A percentile compares a stretch with the other conserved stretches of the same genome.
Conservation (phyloP, 2,797 vertebrate species). For the Urophycis tenuis region DNA sequence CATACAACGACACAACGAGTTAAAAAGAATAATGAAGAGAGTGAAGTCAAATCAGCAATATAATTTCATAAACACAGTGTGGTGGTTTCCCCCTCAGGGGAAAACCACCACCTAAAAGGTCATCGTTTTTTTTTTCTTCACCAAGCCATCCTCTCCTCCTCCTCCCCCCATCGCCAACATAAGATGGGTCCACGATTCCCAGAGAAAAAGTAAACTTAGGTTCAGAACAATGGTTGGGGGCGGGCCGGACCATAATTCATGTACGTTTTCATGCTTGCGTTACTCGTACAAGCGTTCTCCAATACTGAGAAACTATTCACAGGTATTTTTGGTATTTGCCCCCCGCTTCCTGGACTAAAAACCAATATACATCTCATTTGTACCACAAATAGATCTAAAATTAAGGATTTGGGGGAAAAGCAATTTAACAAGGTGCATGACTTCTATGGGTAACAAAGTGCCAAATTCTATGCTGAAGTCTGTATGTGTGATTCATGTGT, state of each 20-base stretch:
- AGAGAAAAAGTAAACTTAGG: slow-evolving; percentile 56
- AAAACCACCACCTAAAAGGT: slow-evolving; percentile 46
- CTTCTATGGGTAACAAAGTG: slow-evolving; percentile 94
- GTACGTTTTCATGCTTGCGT: slow-evolving; percentile 57
- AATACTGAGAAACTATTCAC: slow-evolving; percentile 67
- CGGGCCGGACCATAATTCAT: slow-evolving; percentile 42
- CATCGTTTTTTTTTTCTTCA: slow-evolving; percentile 44
- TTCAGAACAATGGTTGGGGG: slow-evolving; percentile 52
- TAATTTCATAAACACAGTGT: slow-evolving; percentile 52
- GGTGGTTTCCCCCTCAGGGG: slow-evolving; percentile 47
- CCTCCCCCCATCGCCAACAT: slow-evolving; percentile 24
- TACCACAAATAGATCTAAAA: slow-evolving; percentile 81
- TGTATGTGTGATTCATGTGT: slow-evolving; percentile 12
- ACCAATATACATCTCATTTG: slow-evolving; percentile 78
- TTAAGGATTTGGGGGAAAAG: slow-evolving; percentile 82
- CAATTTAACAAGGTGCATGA: slow-evolving; percentile 94
- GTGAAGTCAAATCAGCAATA: slow-evolving; percentile 47
- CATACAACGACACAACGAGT: slow-evolving; percentile 69
- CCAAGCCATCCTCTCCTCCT: slow-evolving; percentile 29
- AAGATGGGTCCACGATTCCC: slow-evolving; percentile 50
- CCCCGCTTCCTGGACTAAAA: slow-evolving; percentile 67
- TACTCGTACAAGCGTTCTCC: slow-evolving; percentile 58
- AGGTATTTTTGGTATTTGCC: slow-evolving; percentile 70
- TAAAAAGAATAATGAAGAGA: slow-evolving; percentile 45
- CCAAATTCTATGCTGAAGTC: slow-evolving; percentile 80